These are phyloP conservation scores for Sinella curviseta DNA, from an alignment of 1,140 invertebrate species.

Conservation along the genomic window DNA sequence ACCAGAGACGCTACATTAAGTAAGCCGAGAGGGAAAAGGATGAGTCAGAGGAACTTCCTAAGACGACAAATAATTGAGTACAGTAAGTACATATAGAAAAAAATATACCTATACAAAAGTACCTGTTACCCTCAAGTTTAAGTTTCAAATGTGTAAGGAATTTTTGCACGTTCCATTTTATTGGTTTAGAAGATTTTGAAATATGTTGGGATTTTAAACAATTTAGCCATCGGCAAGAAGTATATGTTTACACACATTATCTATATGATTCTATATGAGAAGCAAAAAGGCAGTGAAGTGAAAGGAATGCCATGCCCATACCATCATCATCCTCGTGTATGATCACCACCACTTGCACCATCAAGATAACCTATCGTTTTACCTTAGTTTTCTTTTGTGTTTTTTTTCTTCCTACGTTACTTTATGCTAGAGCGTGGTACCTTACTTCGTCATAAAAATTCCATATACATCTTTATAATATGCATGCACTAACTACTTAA, in stretches of 20 bases:
- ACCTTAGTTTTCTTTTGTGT: background rate
- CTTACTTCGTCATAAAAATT: background rate
- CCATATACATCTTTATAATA: background rate
- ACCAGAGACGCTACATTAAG: no score
- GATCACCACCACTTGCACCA: background rate
- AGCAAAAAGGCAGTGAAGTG: background rate
- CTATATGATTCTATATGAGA: no score
- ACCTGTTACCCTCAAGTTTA: no score
- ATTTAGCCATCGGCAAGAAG: no score
- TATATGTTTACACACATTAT: no score
- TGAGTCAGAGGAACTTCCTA: conserved; percentile 18
- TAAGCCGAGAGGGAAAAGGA: no score
- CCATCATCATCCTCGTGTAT: background rate
- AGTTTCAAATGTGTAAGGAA: no score
- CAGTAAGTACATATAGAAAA: background rate
- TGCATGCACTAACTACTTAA: no score
- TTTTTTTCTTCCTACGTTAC: background rate
- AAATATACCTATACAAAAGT: background rate
- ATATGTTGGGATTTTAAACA: no score
- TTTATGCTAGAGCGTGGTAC: background rate
- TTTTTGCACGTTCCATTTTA: no score
- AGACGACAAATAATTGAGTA: conserved; percentile 1
- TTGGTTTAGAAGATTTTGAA: no score
- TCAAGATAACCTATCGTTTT: background rate
- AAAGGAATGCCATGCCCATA: background rate